These are phyloP conservation scores for Microctonus aethiopoides DNA, from an alignment of 2,888 invertebrate genomes.

Conservation along the genomic window DNA sequence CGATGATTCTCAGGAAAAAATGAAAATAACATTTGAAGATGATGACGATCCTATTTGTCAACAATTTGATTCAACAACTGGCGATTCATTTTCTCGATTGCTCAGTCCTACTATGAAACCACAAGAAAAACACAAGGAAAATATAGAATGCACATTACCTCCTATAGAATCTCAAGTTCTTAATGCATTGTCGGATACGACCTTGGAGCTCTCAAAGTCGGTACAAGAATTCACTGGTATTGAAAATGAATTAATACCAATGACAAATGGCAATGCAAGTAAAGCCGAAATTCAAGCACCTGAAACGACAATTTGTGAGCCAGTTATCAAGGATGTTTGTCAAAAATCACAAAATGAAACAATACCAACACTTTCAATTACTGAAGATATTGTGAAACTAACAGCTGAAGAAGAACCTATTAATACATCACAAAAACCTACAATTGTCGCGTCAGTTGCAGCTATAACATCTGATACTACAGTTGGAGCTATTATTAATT, in stretches of 20 bases:
- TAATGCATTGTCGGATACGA: background rate
- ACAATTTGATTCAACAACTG: conserved; percentile 7
- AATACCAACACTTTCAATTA: conserved; percentile 34
- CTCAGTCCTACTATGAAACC: conserved; percentile 2
- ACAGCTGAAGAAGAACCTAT: conserved; percentile 32
- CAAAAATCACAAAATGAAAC: conserved; percentile 37
- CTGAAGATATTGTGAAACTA: conserved; percentile 49
- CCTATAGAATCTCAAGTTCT: background rate
- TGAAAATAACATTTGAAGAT: conserved; percentile 12
- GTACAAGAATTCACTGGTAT: conserved; percentile 59
- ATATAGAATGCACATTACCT: background rate
- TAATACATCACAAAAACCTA: background rate
- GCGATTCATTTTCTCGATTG: background rate
- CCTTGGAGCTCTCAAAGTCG: conserved; percentile 53
- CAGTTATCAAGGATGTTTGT: background rate
- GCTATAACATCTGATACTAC: conserved; percentile 49
- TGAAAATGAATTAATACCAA: conserved; percentile 50
- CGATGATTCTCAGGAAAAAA: background rate
- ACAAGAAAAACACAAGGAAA: background rate
- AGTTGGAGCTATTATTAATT: conserved; percentile 52
- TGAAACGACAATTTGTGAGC: background rate
- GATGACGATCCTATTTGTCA: background rate
- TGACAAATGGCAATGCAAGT: conserved; percentile 29
- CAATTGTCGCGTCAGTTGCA: conserved; percentile 17
- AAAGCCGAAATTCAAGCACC: conserved; percentile 23